Base-by-base conservation (phyloP, 2,113 vertebrate genomes). In the Mesitornis unicolor region DNA sequence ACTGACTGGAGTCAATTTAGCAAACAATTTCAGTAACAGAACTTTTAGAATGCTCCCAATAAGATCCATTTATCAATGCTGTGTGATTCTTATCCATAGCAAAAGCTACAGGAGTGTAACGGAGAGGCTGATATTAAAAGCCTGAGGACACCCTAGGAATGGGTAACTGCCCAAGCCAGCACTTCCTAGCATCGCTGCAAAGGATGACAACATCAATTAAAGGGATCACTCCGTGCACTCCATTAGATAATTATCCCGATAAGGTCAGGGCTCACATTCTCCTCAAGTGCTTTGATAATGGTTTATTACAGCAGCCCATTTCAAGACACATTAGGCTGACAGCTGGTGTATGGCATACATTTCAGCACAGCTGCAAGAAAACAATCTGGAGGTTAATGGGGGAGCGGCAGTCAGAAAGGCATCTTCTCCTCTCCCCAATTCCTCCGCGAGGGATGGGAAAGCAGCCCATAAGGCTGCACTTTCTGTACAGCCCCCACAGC, bases 251-350 rank as follows among this genome's bases (percentile, higher is more conserved):
- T 97, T 96, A 97, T 69, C 91, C 92, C 93, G 94, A 94, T 95
- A 95, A 96, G 94, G 96, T 96, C 95, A 96, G 87, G 90, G 93
- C 90, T 97, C 97, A 81, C 80, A 90, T 95, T 96, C 83, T 97
- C 76, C 92, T 91, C 95, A 89, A 95, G 93, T 95, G 87, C 89
- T 96, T 84, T 89, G 83, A 90, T 95, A 95, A 95, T 87, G 76
- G 95, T 91, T 97, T 95, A 95, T 95, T 95, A 93, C 84, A 89
- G 91, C 92, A 94, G 94, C 79, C 64, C 80, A 92, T 95, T 96
- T 95, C 92, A 93, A 96, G 95, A 91, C 87, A 87, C 95, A 94
- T 94, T 84, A 96, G 68, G 78, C 69, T 83, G 94, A 91, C 95
- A 95, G 89, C 78, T 95, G 87, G 87, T 93, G 63, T 73, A 74